Percentiles rank a stretch among this genome's conserved stretches.
Evolutionary conservation across 1,140 invertebrate species (phyloP).

Genomic region (Conus betulinus): DNA sequence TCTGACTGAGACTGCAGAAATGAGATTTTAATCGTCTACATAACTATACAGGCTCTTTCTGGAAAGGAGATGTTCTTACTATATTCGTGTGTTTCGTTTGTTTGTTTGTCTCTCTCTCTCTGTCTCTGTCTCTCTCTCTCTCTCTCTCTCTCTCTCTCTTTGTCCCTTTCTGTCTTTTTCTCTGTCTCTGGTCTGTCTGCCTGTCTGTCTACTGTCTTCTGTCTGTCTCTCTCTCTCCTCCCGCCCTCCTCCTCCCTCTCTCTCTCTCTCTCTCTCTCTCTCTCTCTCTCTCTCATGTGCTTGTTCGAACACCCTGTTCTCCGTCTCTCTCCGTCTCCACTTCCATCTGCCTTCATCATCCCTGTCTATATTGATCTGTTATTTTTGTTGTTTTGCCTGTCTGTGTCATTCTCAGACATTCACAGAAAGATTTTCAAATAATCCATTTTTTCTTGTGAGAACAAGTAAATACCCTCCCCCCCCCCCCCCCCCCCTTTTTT

Average conservation of each 20-base stretch:
- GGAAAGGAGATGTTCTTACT: neutral
- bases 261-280: neutral
- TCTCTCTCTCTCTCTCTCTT: neutral
- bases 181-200: neutral
- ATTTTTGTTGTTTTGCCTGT: slow-evolving; percentile 1
- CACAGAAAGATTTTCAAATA: too few species aligned
- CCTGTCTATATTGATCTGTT: neutral
- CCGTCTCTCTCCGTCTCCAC: too few species aligned
- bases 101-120: too few species aligned
- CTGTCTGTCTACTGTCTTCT: too few species aligned
- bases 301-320: too few species aligned
- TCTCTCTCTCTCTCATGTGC: neutral
- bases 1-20: too few species aligned
- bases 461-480: too few species aligned
- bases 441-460: neutral
- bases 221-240: too few species aligned
- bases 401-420: neutral
- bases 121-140: neutral
- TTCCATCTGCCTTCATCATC: neutral
- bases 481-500: too few species aligned
- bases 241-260: neutral
- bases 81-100: neutral
- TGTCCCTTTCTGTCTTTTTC: neutral
- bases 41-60: too few species aligned
- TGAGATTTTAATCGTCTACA: too few species aligned